Conservation (phyloP, 2,888 invertebrate genomes). For the Zelleria hepariella region DNA sequence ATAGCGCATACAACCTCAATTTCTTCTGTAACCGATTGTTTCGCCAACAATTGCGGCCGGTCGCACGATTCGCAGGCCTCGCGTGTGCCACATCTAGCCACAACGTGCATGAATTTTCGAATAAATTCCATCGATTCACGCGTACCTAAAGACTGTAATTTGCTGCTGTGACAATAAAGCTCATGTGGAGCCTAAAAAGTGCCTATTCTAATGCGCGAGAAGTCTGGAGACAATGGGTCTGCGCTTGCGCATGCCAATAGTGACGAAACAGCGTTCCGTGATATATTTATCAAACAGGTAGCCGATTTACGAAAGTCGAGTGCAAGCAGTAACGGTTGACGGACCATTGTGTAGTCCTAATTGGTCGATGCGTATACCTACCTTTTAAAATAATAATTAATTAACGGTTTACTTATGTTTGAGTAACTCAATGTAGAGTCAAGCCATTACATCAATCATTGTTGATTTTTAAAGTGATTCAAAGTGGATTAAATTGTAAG, state of each 20-base stretch:
- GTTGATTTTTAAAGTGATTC: too few relatives aligned
- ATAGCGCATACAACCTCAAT: slow-evolving; percentile 17
- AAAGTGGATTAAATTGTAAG: too few relatives aligned
- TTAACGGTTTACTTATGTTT: too few relatives aligned
- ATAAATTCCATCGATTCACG: neutral
- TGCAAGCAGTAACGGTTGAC: slow-evolving; percentile 26
- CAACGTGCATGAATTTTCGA: neutral
- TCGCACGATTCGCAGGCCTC: neutral
- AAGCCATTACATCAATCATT: too few relatives aligned
- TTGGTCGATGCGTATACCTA: slow-evolving; percentile 9
- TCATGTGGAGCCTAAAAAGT: neutral
- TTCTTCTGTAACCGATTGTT: slow-evolving; percentile 19
- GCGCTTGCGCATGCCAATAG: slow-evolving; percentile 19
- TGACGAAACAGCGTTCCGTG: slow-evolving; percentile 51
- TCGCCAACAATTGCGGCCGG: neutral
- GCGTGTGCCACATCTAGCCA: neutral
- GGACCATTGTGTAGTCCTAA: slow-evolving; percentile 12
- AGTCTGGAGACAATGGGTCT: slow-evolving; percentile 19
- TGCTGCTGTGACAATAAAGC: neutral
- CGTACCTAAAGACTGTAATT: neutral
- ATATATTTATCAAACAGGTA: slow-evolving; percentile 49
- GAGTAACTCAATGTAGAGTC: too few relatives aligned
- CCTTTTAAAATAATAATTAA: too few relatives aligned
- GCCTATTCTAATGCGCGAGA: neutral
- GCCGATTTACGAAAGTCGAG: slow-evolving; percentile 47